These are phyloP conservation scores for Podargus strigoides DNA, from an alignment of 2,797 vertebrate genomes.

Conservation along the genomic window DNA sequence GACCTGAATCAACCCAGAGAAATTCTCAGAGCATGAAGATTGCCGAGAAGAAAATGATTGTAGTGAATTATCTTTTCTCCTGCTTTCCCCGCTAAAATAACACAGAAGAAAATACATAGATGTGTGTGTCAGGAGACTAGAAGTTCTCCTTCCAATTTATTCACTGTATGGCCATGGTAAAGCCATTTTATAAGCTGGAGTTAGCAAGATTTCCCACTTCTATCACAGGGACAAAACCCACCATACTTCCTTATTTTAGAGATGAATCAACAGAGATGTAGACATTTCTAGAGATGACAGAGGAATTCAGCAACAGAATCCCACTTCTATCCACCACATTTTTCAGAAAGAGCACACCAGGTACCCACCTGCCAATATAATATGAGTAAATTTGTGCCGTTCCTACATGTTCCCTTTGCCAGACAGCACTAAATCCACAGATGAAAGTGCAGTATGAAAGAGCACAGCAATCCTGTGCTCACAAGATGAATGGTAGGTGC, in stretches of 20 bases:
- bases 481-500: not conserved
- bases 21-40: not conserved
- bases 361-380: not conserved
- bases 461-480: not conserved
- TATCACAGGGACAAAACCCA: not conserved
- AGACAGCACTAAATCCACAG: not conserved
- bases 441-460: not conserved
- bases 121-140: not conserved
- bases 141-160: not conserved
- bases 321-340: not conserved
- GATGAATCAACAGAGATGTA: not conserved
- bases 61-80: not conserved
- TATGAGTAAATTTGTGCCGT: not conserved
- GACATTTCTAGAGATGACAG: not conserved
- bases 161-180: not conserved
- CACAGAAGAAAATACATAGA: not conserved
- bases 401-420: not conserved
- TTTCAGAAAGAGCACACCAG: not conserved
- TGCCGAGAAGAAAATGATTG: not conserved
- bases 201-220: not conserved
- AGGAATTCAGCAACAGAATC: not conserved
- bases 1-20: not conserved
- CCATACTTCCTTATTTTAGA: not conserved
- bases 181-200: not conserved
- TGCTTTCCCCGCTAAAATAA: not conserved